Conservation (phyloP, 2,113 vertebrate species). For the Crotophaga sulcirostris region DNA sequence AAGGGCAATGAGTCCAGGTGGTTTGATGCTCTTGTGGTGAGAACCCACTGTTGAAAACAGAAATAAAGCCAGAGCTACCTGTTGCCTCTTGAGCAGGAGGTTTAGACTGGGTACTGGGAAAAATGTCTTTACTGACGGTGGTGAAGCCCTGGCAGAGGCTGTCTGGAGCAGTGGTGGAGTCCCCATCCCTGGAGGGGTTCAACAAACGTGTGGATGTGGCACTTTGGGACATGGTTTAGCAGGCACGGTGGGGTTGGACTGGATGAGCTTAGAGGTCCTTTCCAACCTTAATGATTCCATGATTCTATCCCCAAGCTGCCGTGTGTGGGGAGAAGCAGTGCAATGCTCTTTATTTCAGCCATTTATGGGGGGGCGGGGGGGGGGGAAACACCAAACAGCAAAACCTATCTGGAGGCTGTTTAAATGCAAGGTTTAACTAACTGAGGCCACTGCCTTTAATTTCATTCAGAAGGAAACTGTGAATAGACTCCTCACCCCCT, state of each 20-base stretch:
- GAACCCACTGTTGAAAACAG: neutral
- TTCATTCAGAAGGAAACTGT: neutral
- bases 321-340: neutral
- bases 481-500: conserved; percentile 10
- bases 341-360: neutral
- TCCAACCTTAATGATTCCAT: too few species aligned
- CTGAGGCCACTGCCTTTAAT: neutral
- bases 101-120: too few species aligned
- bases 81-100: neutral
- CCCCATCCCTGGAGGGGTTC: too few species aligned
- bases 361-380: accelerated
- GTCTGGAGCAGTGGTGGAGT: too few species aligned
- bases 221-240: too few species aligned
- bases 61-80: neutral
- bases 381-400: too few species aligned
- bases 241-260: too few species aligned
- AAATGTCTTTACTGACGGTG: too few species aligned
- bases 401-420: neutral
- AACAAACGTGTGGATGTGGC: too few species aligned
- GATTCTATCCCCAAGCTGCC: neutral
- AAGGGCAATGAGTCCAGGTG: too few species aligned
- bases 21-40: neutral
- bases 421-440: neutral
- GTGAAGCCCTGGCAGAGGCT: too few species aligned
- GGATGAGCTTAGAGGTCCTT: too few species aligned